A percentile compares a stretch with the other conserved stretches of the same genome.
These are phyloP conservation scores for Andrena marginata DNA, from an alignment of 2,888 invertebrate genomes.

Conservation along the genomic window DNA sequence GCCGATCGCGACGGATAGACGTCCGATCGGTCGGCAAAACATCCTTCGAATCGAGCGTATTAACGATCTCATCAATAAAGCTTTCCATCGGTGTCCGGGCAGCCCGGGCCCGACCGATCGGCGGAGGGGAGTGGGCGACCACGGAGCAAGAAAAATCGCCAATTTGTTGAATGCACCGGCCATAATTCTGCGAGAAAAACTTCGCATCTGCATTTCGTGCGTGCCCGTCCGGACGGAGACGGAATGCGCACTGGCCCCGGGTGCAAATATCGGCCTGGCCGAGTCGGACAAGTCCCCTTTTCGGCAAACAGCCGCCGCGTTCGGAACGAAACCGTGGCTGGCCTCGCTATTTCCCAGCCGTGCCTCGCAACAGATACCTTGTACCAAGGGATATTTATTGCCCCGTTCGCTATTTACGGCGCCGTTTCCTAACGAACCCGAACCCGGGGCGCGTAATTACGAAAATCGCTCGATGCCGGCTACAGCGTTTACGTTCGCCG, in stretches of 20 bases:
- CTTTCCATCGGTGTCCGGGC: conserved; percentile 60
- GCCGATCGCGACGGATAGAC: conserved; percentile 84
- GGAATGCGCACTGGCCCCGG: conserved; percentile 2
- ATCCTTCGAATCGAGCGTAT: conserved; percentile 80
- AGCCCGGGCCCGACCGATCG: conserved; percentile 46
- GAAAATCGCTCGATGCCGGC: conserved; percentile 10
- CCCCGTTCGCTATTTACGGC: conserved; percentile 7
- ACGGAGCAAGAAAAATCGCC: conserved; percentile 79
- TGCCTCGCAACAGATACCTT: conserved; percentile 1
- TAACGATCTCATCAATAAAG: conserved; percentile 85
- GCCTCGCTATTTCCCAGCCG: conserved; percentile 23
- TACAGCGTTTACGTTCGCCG: neutral
- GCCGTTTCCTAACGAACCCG: conserved; percentile 22
- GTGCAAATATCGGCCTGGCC: conserved; percentile 27
- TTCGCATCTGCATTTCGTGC: conserved; percentile 65
- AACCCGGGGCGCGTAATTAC: conserved; percentile 6
- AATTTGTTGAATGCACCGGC: conserved; percentile 79
- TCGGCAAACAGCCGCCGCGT: conserved; percentile 26
- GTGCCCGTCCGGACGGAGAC: neutral
- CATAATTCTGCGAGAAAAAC: conserved; percentile 71
- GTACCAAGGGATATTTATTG: conserved; percentile 25
- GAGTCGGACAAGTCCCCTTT: conserved; percentile 43
- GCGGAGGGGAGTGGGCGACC: conserved; percentile 39
- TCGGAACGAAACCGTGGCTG: neutral
- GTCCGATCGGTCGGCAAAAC: conserved; percentile 77